Evolutionary conservation across 2,797 vertebrate genomes (phyloP).

Genomic region (Aselliscus stoliczkanus): DNA sequence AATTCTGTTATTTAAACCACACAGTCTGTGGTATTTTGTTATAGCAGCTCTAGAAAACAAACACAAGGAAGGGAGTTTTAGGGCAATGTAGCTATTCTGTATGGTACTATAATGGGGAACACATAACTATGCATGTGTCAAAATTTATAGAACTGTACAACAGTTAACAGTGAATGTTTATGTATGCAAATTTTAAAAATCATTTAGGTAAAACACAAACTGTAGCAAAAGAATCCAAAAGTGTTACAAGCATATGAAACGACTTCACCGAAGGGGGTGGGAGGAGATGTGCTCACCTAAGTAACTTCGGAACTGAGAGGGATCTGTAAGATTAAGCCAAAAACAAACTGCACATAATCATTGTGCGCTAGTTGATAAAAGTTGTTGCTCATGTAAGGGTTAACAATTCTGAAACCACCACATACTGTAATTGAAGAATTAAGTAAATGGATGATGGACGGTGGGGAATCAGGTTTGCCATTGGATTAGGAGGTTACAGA

Average conservation of each 20-base stretch:
- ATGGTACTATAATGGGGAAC: not conserved
- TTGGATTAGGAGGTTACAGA: not conserved
- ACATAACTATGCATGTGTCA: not conserved
- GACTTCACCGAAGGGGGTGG: not conserved
- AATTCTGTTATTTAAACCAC: not conserved
- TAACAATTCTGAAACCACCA: not conserved
- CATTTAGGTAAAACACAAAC: not conserved
- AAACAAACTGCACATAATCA: not conserved
- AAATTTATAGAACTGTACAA: not conserved
- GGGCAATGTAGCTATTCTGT: not conserved
- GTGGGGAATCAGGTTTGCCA: not conserved
- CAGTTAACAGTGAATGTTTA: not conserved
- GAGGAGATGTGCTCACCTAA: not conserved
- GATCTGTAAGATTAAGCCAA: not conserved
- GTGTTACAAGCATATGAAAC: not conserved
- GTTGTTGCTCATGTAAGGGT: not conserved
- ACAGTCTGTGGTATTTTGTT: not conserved
- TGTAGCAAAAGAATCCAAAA: not conserved
- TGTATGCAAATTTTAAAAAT: not conserved
- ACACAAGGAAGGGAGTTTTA: not conserved
- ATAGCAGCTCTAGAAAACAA: not conserved
- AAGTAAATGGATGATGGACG: not conserved
- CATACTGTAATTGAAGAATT: not conserved
- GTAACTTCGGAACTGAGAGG: not conserved
- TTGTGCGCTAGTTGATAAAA: not conserved